A percentile compares a stretch with the other conserved stretches of the same genome.
phyloP scores from a whole-genome alignment of 2,113 vertebrate species.

The Istiophorus platypterus region DNA sequence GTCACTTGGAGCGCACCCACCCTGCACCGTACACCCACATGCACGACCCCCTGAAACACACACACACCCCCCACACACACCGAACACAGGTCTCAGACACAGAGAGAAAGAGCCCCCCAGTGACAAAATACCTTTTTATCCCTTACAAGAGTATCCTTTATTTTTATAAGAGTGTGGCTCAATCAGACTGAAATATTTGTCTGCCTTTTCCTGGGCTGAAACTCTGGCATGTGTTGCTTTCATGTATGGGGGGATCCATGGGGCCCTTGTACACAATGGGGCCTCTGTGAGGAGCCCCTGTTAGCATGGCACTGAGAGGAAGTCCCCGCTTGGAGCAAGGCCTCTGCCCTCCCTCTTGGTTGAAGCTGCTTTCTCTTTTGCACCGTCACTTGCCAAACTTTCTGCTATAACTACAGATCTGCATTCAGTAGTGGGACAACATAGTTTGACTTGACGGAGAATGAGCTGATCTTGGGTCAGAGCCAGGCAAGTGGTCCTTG shows the following conservation, averaged over 20 bases:
- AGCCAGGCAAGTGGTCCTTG: neutral
- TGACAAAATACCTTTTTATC: conserved; percentile 67
- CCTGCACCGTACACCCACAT: conserved; percentile 59
- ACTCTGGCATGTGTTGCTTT: conserved; percentile 80
- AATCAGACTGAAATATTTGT: conserved; percentile 82
- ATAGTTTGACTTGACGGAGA: neutral
- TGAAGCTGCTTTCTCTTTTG: conserved; percentile 58
- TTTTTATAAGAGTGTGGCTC: conserved; percentile 70
- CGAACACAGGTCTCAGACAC: conserved; percentile 52
- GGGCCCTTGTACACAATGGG: conserved; percentile 82
- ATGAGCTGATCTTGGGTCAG: conserved; percentile 20
- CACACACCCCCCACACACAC: conserved; percentile 45
- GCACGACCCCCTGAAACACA: conserved; percentile 53
- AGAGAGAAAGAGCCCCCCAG: conserved; percentile 62
- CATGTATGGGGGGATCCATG: conserved; percentile 74
- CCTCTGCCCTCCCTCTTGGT: conserved; percentile 59
- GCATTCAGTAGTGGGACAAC: conserved; percentile 4
- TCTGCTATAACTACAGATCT: conserved; percentile 27
- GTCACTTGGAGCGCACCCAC: conserved; percentile 74
- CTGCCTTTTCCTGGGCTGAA: conserved; percentile 80
- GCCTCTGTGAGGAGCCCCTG: conserved; percentile 82
- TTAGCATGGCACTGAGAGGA: conserved; percentile 80
- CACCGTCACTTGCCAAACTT: conserved; percentile 27
- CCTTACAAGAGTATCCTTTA: conserved; percentile 71
- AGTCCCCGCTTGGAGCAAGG: conserved; percentile 76